Percentiles rank a stretch among this genome's conserved stretches.
phyloP scores from a whole-genome alignment of 2,888 invertebrate genomes.

The Monoplex corrugatus region DNA sequence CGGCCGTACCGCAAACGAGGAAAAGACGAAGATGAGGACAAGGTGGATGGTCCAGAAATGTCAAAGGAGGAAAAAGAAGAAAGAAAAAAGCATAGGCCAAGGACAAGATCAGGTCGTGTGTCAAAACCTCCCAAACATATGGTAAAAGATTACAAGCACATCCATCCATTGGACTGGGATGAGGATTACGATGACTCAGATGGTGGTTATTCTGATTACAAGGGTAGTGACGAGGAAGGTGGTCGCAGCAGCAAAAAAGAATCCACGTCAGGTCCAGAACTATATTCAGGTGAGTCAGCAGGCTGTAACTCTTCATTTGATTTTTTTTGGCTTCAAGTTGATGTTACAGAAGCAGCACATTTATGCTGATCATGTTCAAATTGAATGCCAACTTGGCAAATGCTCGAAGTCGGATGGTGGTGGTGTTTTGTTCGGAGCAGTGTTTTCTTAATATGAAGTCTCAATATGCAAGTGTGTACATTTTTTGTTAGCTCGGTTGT shows the following conservation, averaged over 20 bases:
- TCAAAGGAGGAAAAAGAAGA: conserved; percentile 83
- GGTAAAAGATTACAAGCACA: conserved; percentile 85
- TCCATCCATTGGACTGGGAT: conserved; percentile 84
- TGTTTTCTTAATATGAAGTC: too few species aligned
- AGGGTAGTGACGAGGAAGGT: conserved; percentile 78
- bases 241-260: conserved; percentile 56
- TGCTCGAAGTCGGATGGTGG: too few species aligned
- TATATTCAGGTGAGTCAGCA: conserved; percentile 55
- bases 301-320: too few species aligned
- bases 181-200: conserved; percentile 85
- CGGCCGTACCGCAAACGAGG: conserved; percentile 55
- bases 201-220: conserved; percentile 85
- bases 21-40: conserved; percentile 69
- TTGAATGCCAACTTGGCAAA: too few species aligned
- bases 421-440: too few species aligned
- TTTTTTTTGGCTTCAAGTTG: too few species aligned
- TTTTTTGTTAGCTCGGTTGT: too few species aligned
- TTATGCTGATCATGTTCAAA: too few species aligned
- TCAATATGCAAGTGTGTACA: too few species aligned
- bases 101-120: conserved; percentile 84
- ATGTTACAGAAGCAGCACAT: too few species aligned
- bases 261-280: conserved; percentile 52
- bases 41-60: conserved; percentile 76
- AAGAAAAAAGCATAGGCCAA: conserved; percentile 82
- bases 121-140: conserved; percentile 86